phyloP scores from a whole-genome alignment of 2,113 vertebrate species.

The Coturnix japonica region DNA sequence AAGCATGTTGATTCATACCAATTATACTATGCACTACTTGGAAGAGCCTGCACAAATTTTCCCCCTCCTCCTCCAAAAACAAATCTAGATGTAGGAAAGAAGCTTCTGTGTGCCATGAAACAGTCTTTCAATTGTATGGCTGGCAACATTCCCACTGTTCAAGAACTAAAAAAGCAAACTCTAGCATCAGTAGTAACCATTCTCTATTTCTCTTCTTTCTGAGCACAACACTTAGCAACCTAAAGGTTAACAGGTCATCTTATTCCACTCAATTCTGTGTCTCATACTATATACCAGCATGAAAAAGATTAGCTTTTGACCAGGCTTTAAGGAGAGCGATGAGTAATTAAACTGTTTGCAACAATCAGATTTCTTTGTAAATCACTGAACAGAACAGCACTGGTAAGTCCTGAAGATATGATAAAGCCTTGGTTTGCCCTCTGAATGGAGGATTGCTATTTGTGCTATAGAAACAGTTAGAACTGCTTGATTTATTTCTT shows the following conservation, averaged over 20 bases:
- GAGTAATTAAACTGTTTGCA: not conserved
- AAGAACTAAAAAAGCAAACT: not conserved
- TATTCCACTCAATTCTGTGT: not conserved
- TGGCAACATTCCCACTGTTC: slow-evolving; percentile 10
- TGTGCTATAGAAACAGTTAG: not conserved
- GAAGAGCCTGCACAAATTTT: slow-evolving; percentile 17
- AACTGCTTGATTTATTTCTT: not conserved
- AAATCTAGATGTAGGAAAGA: not conserved
- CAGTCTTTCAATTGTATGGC: not conserved
- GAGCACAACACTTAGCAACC: not conserved
- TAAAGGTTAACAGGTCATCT: not conserved
- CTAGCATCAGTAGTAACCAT: not conserved
- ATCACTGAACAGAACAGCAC: not conserved
- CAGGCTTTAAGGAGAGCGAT: not conserved
- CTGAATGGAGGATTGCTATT: not conserved
- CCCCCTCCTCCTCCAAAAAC: not conserved
- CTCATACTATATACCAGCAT: not conserved
- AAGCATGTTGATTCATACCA: slow-evolving; percentile 56
- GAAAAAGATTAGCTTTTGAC: not conserved
- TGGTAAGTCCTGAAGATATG: not conserved
- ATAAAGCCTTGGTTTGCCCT: not conserved
- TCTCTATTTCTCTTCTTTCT: not conserved
- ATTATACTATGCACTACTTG: slow-evolving; percentile 41
- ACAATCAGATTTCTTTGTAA: not conserved
- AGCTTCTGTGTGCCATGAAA: not conserved